Evolutionary conservation across 2,797 vertebrate genomes (phyloP).

Genomic region (Macrochelys suwanniensis): DNA sequence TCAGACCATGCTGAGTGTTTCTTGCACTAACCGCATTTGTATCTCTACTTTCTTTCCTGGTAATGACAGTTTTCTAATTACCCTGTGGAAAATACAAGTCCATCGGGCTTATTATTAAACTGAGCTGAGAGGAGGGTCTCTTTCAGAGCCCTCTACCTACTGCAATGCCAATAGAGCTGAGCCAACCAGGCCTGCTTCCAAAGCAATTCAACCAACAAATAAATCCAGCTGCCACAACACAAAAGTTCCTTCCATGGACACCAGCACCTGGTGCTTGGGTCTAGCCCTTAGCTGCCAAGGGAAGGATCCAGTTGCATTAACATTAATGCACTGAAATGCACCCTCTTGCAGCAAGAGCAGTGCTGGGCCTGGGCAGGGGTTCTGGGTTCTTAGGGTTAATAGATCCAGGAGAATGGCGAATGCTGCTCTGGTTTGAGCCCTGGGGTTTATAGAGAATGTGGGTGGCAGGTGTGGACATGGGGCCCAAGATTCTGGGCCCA

Average conservation of each 20-base stretch:
- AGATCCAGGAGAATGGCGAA: background rate
- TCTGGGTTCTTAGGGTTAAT: background rate
- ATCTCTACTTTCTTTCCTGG: background rate
- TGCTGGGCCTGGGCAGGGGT: background rate
- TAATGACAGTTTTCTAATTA: background rate
- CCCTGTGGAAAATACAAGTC: background rate
- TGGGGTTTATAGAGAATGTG: background rate
- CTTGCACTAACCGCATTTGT: background rate
- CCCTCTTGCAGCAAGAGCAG: background rate
- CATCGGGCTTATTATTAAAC: background rate
- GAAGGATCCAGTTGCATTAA: background rate
- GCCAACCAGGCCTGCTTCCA: background rate
- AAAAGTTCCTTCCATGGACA: background rate
- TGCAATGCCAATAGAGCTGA: background rate
- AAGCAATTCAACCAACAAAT: background rate
- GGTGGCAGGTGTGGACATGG: background rate
- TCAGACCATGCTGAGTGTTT: background rate
- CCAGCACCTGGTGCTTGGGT: background rate
- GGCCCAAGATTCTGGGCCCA: background rate
- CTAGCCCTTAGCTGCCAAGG: background rate
- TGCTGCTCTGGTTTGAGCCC: background rate
- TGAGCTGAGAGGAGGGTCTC: background rate
- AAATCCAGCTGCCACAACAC: background rate
- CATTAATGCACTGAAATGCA: background rate
- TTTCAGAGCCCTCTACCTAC: background rate